phyloP scores from a whole-genome alignment of 2,113 vertebrate genomes.

The Macrotis lagotis region DNA sequence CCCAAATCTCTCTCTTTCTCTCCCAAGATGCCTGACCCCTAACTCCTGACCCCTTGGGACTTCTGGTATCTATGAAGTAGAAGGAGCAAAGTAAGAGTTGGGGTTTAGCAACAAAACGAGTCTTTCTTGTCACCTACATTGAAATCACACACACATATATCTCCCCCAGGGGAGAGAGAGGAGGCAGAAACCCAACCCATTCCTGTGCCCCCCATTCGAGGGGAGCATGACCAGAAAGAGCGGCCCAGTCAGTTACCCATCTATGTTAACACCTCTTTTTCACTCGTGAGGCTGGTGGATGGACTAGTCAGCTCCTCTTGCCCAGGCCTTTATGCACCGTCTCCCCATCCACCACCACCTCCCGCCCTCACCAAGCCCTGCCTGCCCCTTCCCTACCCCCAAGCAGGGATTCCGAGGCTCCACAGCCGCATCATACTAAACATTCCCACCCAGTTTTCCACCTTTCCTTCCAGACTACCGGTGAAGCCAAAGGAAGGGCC shows the following conservation, averaged over 20 bases:
- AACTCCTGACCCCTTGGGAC: constrained; percentile 2
- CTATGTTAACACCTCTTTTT: not conserved
- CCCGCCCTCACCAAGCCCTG: not conserved
- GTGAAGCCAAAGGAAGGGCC: not conserved
- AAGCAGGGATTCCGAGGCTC: not conserved
- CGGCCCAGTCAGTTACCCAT: not conserved
- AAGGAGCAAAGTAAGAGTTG: constrained; percentile 44
- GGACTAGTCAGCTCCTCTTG: not conserved
- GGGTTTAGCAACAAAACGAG: not conserved
- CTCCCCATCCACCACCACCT: not conserved
- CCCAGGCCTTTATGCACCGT: not conserved
- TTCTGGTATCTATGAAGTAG: not conserved
- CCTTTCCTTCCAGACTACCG: not conserved
- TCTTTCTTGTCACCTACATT: not conserved
- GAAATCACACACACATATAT: too few relatives aligned
- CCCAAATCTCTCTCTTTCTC: not conserved
- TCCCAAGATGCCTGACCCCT: constrained; percentile 14
- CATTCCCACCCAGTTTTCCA: not conserved
- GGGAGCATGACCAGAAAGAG: not conserved
- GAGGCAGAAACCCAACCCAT: not conserved
- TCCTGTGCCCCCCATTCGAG: not conserved
- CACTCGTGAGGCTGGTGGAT: not conserved
- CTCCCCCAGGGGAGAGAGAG: too few relatives aligned
- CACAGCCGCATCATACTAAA: not conserved
- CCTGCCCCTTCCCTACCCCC: not conserved